These are phyloP conservation scores for Naso thynnoides DNA, from an alignment of 2,797 vertebrate species.

Conservation along the genomic window DNA sequence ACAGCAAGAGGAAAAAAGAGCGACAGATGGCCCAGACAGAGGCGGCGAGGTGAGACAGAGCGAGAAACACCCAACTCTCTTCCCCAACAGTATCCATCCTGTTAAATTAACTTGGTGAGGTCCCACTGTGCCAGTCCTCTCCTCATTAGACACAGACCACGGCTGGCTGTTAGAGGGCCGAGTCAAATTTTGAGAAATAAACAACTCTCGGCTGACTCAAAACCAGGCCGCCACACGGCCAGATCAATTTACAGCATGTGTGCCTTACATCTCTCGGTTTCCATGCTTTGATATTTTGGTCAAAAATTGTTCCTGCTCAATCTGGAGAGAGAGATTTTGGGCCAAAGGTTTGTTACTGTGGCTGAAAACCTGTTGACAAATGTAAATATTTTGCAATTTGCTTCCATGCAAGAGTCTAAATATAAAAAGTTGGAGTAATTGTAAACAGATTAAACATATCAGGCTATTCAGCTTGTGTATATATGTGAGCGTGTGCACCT, in stretches of 20 bases:
- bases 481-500: neutral
- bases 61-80: constrained; percentile 25
- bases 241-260: constrained; percentile 43
- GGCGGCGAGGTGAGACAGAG: constrained; percentile 38
- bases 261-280: neutral
- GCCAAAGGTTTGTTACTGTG: neutral
- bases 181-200: constrained; percentile 67
- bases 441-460: neutral
- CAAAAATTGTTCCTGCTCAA: neutral
- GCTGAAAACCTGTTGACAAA: neutral
- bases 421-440: neutral
- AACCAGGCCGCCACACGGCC: constrained; percentile 28
- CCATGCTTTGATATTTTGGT: constrained; percentile 9
- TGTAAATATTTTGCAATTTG: neutral
- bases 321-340: neutral
- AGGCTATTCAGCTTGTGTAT: neutral
- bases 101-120: constrained; percentile 66
- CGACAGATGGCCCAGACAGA: constrained; percentile 51
- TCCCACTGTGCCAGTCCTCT: constrained; percentile 59
- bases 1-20: constrained; percentile 6
- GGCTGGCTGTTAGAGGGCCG: constrained; percentile 53
- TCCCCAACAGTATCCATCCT: constrained; percentile 55
- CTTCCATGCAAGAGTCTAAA: neutral
- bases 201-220: constrained; percentile 58
- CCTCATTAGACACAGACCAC: constrained; percentile 71